Conservation (phyloP, 2,888 invertebrate genomes). For the Carcina quercana region DNA sequence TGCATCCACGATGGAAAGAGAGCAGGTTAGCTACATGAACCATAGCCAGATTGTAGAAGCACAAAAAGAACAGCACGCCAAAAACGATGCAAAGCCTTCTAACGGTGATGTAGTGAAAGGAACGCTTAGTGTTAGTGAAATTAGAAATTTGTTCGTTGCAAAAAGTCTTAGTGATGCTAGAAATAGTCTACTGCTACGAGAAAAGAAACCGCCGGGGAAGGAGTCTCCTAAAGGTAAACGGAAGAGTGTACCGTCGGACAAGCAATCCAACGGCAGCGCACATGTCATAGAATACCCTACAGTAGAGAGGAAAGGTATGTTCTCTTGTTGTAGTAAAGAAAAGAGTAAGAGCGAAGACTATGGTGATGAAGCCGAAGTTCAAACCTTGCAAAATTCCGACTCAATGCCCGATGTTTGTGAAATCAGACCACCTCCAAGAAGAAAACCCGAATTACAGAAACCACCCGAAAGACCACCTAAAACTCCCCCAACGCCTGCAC, state of each 20-base stretch:
- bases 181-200: slow-evolving; percentile 65
- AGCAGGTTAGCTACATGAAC: slow-evolving; percentile 52
- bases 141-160: slow-evolving; percentile 66
- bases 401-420: slow-evolving; percentile 65
- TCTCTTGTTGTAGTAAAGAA: slow-evolving; percentile 81
- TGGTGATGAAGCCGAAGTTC: slow-evolving; percentile 53
- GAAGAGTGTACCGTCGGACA: slow-evolving; percentile 52
- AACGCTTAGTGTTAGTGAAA: slow-evolving; percentile 71
- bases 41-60: slow-evolving; percentile 50
- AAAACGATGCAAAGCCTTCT: slow-evolving; percentile 35
- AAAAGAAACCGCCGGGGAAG: slow-evolving; percentile 48
- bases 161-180: slow-evolving; percentile 68
- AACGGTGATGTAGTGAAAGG: slow-evolving; percentile 73
- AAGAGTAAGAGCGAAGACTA: slow-evolving; percentile 69
- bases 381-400: slow-evolving; percentile 52
- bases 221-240: slow-evolving; percentile 65
- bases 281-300: slow-evolving; percentile 83
- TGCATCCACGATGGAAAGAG: slow-evolving; percentile 60
- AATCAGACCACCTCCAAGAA: slow-evolving; percentile 78
- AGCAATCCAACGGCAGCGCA: slow-evolving; percentile 55
- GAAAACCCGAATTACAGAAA: slow-evolving; percentile 67
- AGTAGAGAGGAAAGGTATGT: slow-evolving; percentile 81
- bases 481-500: slow-evolving; percentile 61
- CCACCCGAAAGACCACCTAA: slow-evolving; percentile 83
- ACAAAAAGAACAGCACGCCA: slow-evolving; percentile 26